Evolutionary conservation across 2,113 vertebrate species (phyloP), one percentile per base, ranked within the genome.

Genomic region (Pachyramphus minor): DNA sequence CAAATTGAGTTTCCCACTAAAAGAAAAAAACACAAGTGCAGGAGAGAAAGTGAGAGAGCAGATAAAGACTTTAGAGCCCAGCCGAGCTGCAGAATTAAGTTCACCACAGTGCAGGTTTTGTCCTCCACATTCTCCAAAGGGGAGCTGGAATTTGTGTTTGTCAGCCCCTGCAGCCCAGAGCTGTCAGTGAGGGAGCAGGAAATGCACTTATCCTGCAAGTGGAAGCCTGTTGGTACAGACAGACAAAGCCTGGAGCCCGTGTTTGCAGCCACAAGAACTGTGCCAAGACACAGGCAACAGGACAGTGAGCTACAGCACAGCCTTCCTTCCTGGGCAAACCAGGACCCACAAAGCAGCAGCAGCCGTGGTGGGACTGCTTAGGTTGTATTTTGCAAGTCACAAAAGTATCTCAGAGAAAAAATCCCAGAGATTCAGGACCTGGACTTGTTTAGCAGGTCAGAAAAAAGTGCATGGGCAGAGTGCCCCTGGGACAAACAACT

Each of bases 271-370:
- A 75, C 52, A 28, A 39, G 14, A 44, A 1, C 24, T 10, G n/a
- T 60, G 20, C 45, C 15, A 30, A 3, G 10, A 13, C 30, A 47
- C 28, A n/a, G 16, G 3, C 22, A 45, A 0, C 0, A 1, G 35
- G 30, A 23, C 66, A 53, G 35, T 7, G 45, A 37, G 5, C 5
- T 30, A 31, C 9, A 44, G 68, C 52, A 6, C 33, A 41, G 44
- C 33, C 21, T 72, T 14, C 35, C 33, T 30, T 50, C 45, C 50
- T 12, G n/a, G 35, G 9, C 6, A 12, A 10, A 28, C 0, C 0
- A 2, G 19, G 24, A 50, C 64, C 49, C 84, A 6, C 58, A 10
- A 0, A 52, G 31, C 37, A 22, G 33, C 3, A 50, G 33, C 62
- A 71, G 19, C 4, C 24, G 21, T 1, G 0, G n/a, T 8, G 55